Conservation (phyloP, 2,797 vertebrate genomes). For the Acestrorhynchus altus region DNA sequence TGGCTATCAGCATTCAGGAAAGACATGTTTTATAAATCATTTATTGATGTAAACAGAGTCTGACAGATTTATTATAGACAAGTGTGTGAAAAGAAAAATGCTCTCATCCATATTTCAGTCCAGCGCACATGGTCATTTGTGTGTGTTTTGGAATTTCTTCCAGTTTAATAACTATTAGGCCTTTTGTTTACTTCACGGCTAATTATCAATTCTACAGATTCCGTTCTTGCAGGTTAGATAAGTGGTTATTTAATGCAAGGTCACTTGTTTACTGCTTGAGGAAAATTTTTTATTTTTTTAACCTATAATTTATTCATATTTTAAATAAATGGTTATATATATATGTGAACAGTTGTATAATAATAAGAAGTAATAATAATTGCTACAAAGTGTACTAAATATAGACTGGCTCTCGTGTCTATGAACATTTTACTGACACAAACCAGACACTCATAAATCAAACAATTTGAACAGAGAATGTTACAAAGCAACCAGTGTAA, state of each 20-base stretch:
- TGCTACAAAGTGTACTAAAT: too few species aligned
- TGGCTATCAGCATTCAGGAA: slow-evolving; percentile 17
- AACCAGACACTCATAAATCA: too few species aligned
- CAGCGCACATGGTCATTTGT: neutral
- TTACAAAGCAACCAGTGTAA: too few species aligned
- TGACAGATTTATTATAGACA: slow-evolving; percentile 34
- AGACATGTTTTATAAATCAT: slow-evolving; percentile 32
- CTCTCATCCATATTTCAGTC: neutral
- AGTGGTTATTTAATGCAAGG: neutral
- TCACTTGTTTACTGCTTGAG: neutral
- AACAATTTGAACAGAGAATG: too few species aligned
- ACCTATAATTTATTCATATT: too few species aligned
- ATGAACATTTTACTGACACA: too few species aligned
- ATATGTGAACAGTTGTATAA: too few species aligned
- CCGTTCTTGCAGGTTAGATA: neutral
- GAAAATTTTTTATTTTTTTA: neutral
- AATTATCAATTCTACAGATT: neutral
- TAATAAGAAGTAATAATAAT: too few species aligned
- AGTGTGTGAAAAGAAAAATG: neutral
- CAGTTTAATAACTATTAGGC: neutral
- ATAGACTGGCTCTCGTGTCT: too few species aligned
- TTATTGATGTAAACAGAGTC: slow-evolving; percentile 43
- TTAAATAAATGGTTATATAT: too few species aligned
- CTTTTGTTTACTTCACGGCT: neutral
- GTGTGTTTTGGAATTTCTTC: neutral